Conservation (phyloP, 1,140 invertebrate genomes). For the Pomacea maculata region DNA sequence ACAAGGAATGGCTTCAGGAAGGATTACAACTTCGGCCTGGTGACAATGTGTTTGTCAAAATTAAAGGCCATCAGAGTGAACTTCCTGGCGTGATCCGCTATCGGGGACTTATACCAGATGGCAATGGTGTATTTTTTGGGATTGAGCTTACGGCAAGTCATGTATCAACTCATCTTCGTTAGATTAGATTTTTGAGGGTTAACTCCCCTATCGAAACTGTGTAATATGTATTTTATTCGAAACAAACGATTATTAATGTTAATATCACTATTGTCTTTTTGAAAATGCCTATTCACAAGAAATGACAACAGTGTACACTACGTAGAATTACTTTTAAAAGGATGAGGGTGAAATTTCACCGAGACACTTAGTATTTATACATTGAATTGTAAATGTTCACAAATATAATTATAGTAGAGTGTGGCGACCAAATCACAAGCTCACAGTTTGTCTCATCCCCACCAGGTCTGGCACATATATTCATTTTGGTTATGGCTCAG, state of each 20-base stretch:
- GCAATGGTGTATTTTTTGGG: conserved; percentile 56
- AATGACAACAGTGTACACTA: not conserved
- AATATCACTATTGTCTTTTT: not conserved
- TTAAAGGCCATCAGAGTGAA: conserved; percentile 46
- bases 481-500: no score
- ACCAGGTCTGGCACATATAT: no score
- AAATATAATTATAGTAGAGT: no score
- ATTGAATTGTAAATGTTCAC: no score
- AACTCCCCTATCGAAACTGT: not conserved
- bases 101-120: conserved; percentile 45
- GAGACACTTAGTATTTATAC: no score
- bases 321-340: not conserved
- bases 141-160: conserved; percentile 46
- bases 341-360: no score
- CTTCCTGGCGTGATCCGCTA: conserved; percentile 48
- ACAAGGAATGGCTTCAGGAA: conserved; percentile 53
- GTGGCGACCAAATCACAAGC: no score
- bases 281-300: not conserved
- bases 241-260: not conserved
- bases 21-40: conserved; percentile 41
- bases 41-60: conserved; percentile 50
- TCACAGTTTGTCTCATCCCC: no score
- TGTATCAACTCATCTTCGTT: not conserved
- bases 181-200: not conserved
- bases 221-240: no score